These are phyloP conservation scores for Calonectris borealis DNA, from an alignment of 2,113 vertebrate genomes.

Conservation along the genomic window DNA sequence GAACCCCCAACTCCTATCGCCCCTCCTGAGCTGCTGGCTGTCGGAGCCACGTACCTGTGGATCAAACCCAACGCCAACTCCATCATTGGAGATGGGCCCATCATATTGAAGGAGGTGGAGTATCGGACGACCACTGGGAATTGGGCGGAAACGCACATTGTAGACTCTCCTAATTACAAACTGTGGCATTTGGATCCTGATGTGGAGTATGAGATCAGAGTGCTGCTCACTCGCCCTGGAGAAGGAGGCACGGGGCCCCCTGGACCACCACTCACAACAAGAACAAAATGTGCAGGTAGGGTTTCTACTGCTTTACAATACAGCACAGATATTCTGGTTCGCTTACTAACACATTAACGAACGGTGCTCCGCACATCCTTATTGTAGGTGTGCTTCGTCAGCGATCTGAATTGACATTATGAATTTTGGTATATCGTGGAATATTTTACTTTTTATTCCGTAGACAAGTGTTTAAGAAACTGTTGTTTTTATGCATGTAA, in stretches of 20 bases:
- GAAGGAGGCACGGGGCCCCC: conserved; percentile 94
- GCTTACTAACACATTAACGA: rapidly evolving
- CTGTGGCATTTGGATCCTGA: conserved; percentile 97
- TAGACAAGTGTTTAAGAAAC: background rate
- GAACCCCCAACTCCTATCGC: conserved; percentile 95
- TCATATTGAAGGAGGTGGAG: conserved; percentile 95
- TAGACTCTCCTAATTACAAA: conserved; percentile 95
- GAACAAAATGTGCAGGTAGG: conserved; percentile 96
- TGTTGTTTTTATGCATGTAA: background rate
- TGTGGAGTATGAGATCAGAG: conserved; percentile 96
- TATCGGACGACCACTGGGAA: conserved; percentile 93
- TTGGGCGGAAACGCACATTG: conserved; percentile 94
- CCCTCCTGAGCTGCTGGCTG: conserved; percentile 90
- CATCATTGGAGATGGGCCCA: conserved; percentile 96
- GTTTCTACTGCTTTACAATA: background rate
- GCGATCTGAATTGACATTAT: background rate
- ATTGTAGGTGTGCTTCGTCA: rapidly evolving
- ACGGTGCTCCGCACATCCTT: background rate
- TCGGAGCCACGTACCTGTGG: conserved; percentile 96
- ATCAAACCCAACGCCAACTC: conserved; percentile 98
- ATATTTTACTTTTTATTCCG: background rate
- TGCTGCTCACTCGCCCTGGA: conserved; percentile 90
- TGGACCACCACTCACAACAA: conserved; percentile 90
- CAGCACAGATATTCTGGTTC: rapidly evolving
- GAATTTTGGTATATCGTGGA: background rate